Conservation (phyloP, 2,888 invertebrate species). For the Toxonevra muliebris region DNA sequence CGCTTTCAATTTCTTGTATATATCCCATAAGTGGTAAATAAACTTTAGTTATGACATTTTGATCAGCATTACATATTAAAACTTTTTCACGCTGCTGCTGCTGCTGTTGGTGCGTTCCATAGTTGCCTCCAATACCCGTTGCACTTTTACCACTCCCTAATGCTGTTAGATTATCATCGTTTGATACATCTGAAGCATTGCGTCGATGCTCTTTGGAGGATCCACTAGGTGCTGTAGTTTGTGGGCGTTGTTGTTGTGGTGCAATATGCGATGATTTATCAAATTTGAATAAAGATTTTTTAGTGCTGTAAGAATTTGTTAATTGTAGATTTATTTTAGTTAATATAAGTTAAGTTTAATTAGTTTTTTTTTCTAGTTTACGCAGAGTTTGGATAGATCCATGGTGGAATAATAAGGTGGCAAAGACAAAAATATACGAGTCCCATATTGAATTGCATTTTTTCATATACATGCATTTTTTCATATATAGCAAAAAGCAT, state of each 20-base stretch:
- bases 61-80: constrained; percentile 80
- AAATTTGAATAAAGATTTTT: constrained; percentile 76
- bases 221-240: constrained; percentile 21
- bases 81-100: constrained; percentile 67
- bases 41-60: constrained; percentile 78
- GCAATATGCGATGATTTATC: constrained; percentile 68
- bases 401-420: too few species aligned
- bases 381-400: too few species aligned
- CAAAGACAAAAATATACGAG: too few species aligned
- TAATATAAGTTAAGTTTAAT: too few species aligned
- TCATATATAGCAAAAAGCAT: too few species aligned
- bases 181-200: constrained; percentile 63
- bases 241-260: constrained; percentile 37
- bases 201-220: constrained; percentile 60
- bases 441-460: too few species aligned
- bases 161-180: constrained; percentile 56
- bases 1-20: constrained; percentile 83
- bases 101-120: constrained; percentile 27
- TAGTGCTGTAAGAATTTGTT: constrained; percentile 61
- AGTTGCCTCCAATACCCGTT: constrained; percentile 39
- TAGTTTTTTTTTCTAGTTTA: too few species aligned
- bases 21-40: constrained; percentile 85
- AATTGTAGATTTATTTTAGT: too few species aligned
- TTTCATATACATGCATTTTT: too few species aligned
- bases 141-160: constrained; percentile 39